Conservation (phyloP, 1,140 invertebrate species). For the Drosophila nikananu region DNA sequence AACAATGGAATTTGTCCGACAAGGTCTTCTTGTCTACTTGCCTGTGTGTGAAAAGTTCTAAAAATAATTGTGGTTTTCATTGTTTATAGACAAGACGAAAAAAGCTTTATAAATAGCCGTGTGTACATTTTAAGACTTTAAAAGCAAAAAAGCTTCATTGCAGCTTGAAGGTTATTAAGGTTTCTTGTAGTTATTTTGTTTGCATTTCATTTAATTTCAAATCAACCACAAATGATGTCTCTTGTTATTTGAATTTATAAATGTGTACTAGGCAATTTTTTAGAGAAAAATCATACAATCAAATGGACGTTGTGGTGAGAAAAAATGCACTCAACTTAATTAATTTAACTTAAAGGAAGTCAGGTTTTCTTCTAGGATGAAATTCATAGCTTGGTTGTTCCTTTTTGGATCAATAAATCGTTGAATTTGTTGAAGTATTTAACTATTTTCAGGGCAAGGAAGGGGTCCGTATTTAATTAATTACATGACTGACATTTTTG, state of each 20-base stretch:
- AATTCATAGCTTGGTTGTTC: too few species aligned
- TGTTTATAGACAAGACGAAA: slow-evolving; percentile 15
- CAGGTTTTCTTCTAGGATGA: not conserved
- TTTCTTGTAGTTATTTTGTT: not conserved
- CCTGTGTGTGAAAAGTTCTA: slow-evolving; percentile 20
- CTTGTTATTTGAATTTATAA: not conserved
- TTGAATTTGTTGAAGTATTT: not conserved
- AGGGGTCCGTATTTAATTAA: not conserved
- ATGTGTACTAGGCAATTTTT: not conserved
- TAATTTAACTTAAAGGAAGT: not conserved
- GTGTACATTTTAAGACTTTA: slow-evolving; percentile 19
- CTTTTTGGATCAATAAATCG: not conserved
- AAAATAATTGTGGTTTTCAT: slow-evolving; percentile 39
- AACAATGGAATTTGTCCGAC: slow-evolving; percentile 21
- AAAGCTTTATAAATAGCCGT: slow-evolving; percentile 28
- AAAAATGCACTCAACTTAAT: too few species aligned
- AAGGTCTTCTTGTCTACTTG: slow-evolving; percentile 19
- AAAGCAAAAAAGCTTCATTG: slow-evolving; percentile 1
- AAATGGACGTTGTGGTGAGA: not conserved
- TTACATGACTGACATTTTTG: too few species aligned
- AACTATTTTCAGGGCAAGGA: not conserved
- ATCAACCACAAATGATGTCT: not conserved
- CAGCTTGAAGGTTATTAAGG: slow-evolving; percentile 22
- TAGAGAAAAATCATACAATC: not conserved
- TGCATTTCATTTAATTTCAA: slow-evolving; percentile 8